Percentiles rank a stretch among this genome's conserved stretches.
These are phyloP conservation scores for Tachuris rubrigastra DNA, from an alignment of 2,113 vertebrate species.

Conservation along the genomic window DNA sequence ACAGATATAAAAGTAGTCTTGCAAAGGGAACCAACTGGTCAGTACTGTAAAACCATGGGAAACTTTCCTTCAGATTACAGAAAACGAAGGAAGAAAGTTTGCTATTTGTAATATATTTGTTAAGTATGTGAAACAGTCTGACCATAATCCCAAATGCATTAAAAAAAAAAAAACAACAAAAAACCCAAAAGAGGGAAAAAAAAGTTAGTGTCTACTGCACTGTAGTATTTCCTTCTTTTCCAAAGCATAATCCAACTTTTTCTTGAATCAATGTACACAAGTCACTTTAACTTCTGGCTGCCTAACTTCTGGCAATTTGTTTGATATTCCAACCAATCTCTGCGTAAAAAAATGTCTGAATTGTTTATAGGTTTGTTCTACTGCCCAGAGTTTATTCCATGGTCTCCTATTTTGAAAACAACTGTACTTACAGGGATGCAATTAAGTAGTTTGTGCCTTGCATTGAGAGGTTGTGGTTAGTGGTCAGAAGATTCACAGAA, in stretches of 20 bases:
- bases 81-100: constrained; percentile 14
- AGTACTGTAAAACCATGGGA: neutral
- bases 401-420: constrained; percentile 52
- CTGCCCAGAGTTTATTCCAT: constrained; percentile 41
- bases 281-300: constrained; percentile 53
- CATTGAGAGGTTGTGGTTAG: neutral
- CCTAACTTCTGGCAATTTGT: constrained; percentile 38
- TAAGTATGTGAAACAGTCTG: neutral
- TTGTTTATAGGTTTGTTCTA: constrained; percentile 62
- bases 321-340: constrained; percentile 53
- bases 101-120: neutral
- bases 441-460: neutral
- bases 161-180: neutral
- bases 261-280: constrained; percentile 44
- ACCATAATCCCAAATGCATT: neutral
- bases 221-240: constrained; percentile 42
- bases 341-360: constrained; percentile 47
- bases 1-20: neutral
- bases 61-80: neutral
- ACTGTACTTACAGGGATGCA: neutral
- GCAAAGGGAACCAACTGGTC: neutral
- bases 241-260: constrained; percentile 47
- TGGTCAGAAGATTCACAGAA: neutral
- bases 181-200: neutral
- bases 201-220: neutral